Conservation (phyloP, 2,113 vertebrate genomes). For the Typhlomys cinereus region DNA sequence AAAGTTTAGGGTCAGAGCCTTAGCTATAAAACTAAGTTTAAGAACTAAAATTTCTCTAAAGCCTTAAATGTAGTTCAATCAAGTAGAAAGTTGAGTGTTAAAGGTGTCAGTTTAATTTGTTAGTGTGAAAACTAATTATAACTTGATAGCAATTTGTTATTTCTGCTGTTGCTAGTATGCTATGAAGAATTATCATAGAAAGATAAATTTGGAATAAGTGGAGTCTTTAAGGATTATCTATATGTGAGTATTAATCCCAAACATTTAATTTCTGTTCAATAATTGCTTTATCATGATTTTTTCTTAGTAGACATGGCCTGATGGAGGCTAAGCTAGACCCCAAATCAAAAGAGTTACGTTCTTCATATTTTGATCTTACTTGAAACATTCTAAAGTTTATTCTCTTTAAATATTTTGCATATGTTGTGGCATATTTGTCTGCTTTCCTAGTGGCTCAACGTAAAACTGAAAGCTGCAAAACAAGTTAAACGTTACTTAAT, state of each 20-base stretch:
- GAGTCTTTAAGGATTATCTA: background rate
- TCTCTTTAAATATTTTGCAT: background rate
- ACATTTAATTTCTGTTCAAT: background rate
- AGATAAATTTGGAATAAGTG: background rate
- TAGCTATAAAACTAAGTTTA: slow-evolving; percentile 12
- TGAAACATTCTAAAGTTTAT: slow-evolving; percentile 24
- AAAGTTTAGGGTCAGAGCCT: background rate
- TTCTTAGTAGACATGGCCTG: background rate
- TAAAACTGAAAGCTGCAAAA: background rate
- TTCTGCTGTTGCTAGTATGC: background rate
- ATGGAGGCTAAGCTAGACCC: background rate
- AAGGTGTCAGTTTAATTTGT: slow-evolving; percentile 41
- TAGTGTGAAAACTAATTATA: slow-evolving; percentile 56
- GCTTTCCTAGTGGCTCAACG: background rate
- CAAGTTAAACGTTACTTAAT: slow-evolving; percentile 1
- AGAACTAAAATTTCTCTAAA: background rate
- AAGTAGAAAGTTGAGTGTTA: slow-evolving; percentile 17
- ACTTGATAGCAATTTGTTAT: slow-evolving; percentile 34
- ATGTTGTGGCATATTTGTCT: background rate
- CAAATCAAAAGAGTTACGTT: background rate
- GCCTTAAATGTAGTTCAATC: slow-evolving; percentile 45
- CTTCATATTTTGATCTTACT: background rate
- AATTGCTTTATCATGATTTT: background rate
- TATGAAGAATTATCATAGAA: slow-evolving; percentile 21
- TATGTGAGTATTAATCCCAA: background rate